Evolutionary conservation across 2,113 vertebrate species (phyloP).

Genomic region (Cricetomys ansorgei): DNA sequence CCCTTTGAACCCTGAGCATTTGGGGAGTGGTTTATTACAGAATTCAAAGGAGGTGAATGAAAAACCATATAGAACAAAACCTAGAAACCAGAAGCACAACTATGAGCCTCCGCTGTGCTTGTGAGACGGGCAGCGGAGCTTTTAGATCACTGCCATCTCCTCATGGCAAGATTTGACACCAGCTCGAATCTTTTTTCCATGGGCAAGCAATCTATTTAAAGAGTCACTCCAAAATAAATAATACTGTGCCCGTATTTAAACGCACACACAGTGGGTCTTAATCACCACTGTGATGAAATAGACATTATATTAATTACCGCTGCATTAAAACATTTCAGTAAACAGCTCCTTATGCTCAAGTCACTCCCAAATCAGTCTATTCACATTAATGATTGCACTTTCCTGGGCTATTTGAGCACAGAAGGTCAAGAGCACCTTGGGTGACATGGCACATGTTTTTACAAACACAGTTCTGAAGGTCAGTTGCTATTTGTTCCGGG

Average conservation of each 20-base stretch:
- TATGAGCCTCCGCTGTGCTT: neutral
- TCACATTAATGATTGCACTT: slow-evolving; percentile 52
- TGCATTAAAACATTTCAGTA: slow-evolving; percentile 67
- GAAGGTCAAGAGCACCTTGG: slow-evolving; percentile 50
- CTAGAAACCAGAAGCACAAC: neutral
- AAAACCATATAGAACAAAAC: slow-evolving; percentile 28
- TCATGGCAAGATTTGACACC: neutral
- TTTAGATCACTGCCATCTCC: neutral
- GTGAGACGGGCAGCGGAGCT: neutral
- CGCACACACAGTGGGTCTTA: slow-evolving; percentile 69
- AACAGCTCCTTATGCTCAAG: slow-evolving; percentile 53
- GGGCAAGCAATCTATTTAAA: slow-evolving; percentile 42
- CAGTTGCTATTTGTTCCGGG: slow-evolving; percentile 19
- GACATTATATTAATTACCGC: slow-evolving; percentile 66
- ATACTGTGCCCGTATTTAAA: slow-evolving; percentile 32
- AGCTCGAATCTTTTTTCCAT: neutral
- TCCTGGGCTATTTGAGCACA: slow-evolving; percentile 44
- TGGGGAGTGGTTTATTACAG: neutral
- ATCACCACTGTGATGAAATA: slow-evolving; percentile 51
- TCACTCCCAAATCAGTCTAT: slow-evolving; percentile 52
- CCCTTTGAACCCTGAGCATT: neutral
- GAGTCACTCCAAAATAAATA: slow-evolving; percentile 56
- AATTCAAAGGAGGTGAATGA: neutral
- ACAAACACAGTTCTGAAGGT: slow-evolving; percentile 69
- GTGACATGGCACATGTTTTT: slow-evolving; percentile 50